phyloP scores from a whole-genome alignment of 2,888 invertebrate genomes.

The Kryphioiulus occultus region DNA sequence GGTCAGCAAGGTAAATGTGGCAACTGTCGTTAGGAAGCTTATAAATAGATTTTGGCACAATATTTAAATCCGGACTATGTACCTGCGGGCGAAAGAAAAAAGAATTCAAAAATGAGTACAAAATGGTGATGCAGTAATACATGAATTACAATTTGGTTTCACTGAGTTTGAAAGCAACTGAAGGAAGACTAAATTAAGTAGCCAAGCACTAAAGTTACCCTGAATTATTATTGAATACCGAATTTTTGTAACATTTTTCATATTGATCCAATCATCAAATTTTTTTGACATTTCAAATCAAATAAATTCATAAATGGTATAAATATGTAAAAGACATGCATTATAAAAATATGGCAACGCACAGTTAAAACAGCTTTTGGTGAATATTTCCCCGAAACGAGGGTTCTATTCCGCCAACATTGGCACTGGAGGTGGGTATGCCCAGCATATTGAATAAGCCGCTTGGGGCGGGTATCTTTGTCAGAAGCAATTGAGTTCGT shows the following conservation, averaged over 20 bases:
- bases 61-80: slow-evolving; percentile 72
- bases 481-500: not conserved
- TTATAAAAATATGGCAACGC: slow-evolving; percentile 57
- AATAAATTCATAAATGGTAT: not conserved
- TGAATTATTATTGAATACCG: not conserved
- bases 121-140: not conserved
- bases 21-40: slow-evolving; percentile 72
- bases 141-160: not conserved
- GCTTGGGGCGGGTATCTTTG: slow-evolving; percentile 56
- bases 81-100: slow-evolving; percentile 65
- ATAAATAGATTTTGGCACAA: slow-evolving; percentile 73
- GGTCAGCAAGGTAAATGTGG: slow-evolving; percentile 72
- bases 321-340: not conserved
- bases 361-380: slow-evolving; percentile 68
- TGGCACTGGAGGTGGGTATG: slow-evolving; percentile 70
- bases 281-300: not conserved
- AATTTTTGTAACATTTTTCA: not conserved
- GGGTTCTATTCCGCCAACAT: slow-evolving; percentile 68
- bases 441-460: slow-evolving; percentile 60
- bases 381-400: slow-evolving; percentile 70
- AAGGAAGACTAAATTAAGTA: not conserved
- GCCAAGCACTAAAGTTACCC: not conserved
- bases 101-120: not conserved
- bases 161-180: not conserved
- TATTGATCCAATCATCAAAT: no score